These are phyloP conservation scores for Myotis brandtii DNA, from an alignment of 2,113 vertebrate genomes.

Conservation along the genomic window DNA sequence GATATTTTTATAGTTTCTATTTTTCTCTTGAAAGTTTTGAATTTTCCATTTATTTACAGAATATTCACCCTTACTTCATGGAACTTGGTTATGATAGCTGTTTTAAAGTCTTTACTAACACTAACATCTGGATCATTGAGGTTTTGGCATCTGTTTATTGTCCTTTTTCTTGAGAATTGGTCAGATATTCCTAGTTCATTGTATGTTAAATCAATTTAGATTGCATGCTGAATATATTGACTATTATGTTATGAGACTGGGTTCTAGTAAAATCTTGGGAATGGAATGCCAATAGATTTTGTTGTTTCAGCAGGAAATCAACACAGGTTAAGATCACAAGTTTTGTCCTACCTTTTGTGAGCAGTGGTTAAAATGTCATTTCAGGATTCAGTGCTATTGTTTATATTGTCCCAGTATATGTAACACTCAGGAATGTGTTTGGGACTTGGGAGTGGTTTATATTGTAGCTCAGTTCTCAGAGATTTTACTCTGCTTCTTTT, in stretches of 20 bases:
- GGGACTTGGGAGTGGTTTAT: background rate
- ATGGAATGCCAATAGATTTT: slow-evolving; percentile 30
- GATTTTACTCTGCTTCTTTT: background rate
- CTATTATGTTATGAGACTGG: background rate
- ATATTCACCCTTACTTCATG: slow-evolving; percentile 36
- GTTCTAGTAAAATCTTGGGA: slow-evolving; percentile 15
- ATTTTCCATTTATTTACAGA: slow-evolving; percentile 42
- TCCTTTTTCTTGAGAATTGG: background rate
- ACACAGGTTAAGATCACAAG: background rate
- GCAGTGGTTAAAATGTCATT: slow-evolving; percentile 32
- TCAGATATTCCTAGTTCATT: slow-evolving; percentile 20
- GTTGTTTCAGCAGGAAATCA: slow-evolving; percentile 28
- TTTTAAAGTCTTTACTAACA: slow-evolving; percentile 49
- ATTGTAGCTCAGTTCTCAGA: background rate
- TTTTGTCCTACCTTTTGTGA: slow-evolving; percentile 22
- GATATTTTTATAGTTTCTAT: background rate
- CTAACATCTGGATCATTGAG: background rate
- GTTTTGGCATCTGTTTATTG: background rate
- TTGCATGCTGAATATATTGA: slow-evolving; percentile 14
- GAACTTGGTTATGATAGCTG: background rate
- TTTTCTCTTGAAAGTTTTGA: slow-evolving; percentile 27
- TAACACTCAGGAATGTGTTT: background rate
- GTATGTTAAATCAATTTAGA: background rate
- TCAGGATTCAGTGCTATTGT: slow-evolving; percentile 12
- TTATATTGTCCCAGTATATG: background rate